These are phyloP conservation scores for Mamestra configurata DNA, from an alignment of 1,140 invertebrate species.

Conservation along the genomic window DNA sequence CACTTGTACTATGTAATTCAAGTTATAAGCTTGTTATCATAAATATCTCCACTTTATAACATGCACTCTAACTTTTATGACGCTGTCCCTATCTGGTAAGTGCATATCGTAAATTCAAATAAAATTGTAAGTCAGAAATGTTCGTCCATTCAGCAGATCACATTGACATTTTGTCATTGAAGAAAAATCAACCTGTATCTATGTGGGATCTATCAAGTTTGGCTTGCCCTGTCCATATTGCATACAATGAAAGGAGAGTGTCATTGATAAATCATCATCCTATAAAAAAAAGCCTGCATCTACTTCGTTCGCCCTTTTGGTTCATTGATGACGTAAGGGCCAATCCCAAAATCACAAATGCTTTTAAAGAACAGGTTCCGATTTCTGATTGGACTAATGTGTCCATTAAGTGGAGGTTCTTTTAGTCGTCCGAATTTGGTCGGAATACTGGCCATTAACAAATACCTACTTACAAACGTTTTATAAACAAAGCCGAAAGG, in stretches of 20 bases:
- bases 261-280: too few species aligned
- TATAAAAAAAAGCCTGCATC: too few species aligned
- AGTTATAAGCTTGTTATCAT: background rate
- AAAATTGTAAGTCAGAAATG: background rate
- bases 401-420: background rate
- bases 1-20: background rate
- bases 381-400: background rate
- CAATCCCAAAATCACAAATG: background rate
- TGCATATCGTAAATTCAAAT: conserved; percentile 5
- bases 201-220: too few species aligned
- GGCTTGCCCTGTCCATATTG: too few species aligned
- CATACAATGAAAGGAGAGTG: too few species aligned
- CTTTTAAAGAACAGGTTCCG: background rate
- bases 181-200: too few species aligned
- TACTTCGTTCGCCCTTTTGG: background rate
- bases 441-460: background rate
- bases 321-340: background rate
- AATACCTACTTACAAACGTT: background rate
- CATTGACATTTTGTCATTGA: too few species aligned
- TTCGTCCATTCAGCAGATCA: too few species aligned
- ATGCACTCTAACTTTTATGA: conserved; percentile 4
- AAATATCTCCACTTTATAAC: background rate
- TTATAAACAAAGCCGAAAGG: too few species aligned
- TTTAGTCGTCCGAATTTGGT: background rate
- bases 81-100: background rate